Evolutionary conservation across 2,888 invertebrate species (phyloP), one percentile per base, ranked within the genome.

Genomic region (Thyatira batis): DNA sequence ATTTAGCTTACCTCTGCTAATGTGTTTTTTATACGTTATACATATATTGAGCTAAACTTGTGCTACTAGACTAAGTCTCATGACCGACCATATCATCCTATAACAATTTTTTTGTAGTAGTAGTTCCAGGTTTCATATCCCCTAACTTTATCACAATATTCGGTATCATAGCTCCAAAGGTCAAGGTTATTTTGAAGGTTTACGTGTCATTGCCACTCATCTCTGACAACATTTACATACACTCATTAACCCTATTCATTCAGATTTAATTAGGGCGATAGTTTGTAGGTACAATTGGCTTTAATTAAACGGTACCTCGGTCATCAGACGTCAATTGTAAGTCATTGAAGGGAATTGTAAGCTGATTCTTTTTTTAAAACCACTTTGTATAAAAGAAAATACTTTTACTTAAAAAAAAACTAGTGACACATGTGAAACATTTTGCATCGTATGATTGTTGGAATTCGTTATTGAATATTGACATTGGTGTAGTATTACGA

Each of bases 321-420:
- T 81, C 79, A 87, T 82, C 77, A 82, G 69, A 73, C 65, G 61
- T 67, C 82, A 85, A 85, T 86, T 83, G 84, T 67, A 60, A 54
- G 57, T 64, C 57, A 75, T 78, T 77, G 62, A 68, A 65, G 52
- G 58, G 64, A 69, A 80, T 75, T 74, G 69, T 65, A 49, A 57
- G 59, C 52, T 61, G 55, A 49, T 60, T 63, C 57, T 71, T 65
- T 48, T 28, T 23, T 27, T 21, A n/a, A 25, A 21, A 51, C 10
- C 17, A 39, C 39, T 39, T 23, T 23, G 3, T 23, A 13, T 39
- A 11, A 0, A 33, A 13, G n/a, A n/a, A n/a, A n/a, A n/a, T n/a
- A 30, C 28, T 33, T 39, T 39, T n/a, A n/a, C n/a, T n/a, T n/a
- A n/a, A n/a, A n/a, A n/a, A n/a, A n/a, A n/a, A n/a, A n/a, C n/a